These are phyloP conservation scores for Babylonia areolata DNA, from an alignment of 1,140 invertebrate species.

Conservation along the genomic window DNA sequence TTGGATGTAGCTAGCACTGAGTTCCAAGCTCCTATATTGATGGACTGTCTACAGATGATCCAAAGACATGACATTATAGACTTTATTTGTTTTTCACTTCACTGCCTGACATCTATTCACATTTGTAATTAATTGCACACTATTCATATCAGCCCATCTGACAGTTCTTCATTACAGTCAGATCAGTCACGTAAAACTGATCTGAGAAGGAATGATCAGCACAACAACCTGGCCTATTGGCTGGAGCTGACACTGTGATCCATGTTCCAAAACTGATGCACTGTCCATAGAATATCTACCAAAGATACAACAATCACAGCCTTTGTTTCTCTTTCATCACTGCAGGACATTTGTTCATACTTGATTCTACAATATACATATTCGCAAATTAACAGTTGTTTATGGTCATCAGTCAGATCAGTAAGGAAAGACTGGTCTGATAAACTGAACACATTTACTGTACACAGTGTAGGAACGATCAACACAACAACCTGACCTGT, in stretches of 20 bases:
- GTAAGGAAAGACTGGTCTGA: background rate
- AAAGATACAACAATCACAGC: too few relatives aligned
- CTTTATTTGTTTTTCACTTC: too few relatives aligned
- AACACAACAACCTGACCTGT: constrained; percentile 1
- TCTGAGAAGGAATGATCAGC: background rate
- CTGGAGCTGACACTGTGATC: background rate
- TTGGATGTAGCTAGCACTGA: background rate
- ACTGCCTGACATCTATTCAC: too few relatives aligned
- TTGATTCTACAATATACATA: too few relatives aligned
- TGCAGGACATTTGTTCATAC: too few relatives aligned
- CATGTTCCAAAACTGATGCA: background rate
- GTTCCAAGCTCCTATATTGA: background rate
- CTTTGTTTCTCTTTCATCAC: too few relatives aligned
- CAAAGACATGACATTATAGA: too few relatives aligned
- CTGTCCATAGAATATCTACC: background rate
- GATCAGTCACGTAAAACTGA: background rate
- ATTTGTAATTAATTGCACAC: too few relatives aligned
- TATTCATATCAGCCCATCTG: background rate
- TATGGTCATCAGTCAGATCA: background rate
- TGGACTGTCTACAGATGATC: background rate
- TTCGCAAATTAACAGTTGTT: background rate
- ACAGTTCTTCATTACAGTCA: background rate
- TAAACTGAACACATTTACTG: background rate
- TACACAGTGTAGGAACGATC: constrained; percentile 26
- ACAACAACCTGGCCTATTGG: background rate